phyloP scores from a whole-genome alignment of 2,113 vertebrate species.

The Plestiodon gilberti region DNA sequence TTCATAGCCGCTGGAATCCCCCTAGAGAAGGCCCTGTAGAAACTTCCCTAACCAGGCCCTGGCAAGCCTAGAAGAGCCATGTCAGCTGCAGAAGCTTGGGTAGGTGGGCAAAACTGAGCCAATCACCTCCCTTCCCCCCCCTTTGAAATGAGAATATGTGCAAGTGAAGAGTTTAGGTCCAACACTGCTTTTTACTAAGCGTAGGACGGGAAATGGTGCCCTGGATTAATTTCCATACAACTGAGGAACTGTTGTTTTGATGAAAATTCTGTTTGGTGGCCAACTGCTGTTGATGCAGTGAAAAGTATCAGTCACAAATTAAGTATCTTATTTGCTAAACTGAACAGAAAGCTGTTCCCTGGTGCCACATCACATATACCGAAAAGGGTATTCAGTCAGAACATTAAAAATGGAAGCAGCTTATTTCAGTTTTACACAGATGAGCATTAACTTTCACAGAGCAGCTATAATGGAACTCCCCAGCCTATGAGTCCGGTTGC shows the following conservation, averaged over 20 bases:
- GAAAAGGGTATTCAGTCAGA: not conserved
- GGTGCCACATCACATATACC: not conserved
- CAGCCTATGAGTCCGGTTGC: not conserved
- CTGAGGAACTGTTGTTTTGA: not conserved
- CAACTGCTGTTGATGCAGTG: not conserved
- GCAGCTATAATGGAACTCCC: not conserved
- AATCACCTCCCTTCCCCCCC: not conserved
- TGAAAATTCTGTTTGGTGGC: not conserved
- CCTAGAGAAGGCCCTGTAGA: not conserved
- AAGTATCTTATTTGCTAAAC: not conserved
- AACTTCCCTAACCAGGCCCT: not conserved
- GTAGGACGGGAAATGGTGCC: not conserved
- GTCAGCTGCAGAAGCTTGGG: not conserved
- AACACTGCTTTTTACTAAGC: not conserved
- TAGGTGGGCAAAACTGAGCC: not conserved
- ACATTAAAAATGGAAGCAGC: not conserved
- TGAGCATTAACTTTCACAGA: not conserved
- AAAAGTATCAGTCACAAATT: not conserved
- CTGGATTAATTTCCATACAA: not conserved
- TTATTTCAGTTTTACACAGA: not conserved
- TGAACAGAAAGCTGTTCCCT: not conserved
- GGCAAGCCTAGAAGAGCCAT: not conserved
- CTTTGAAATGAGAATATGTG: not conserved
- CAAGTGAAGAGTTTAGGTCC: not conserved
- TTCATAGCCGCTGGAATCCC: not conserved